phyloP scores from a whole-genome alignment of 1,140 invertebrate species.

The Octopus bimaculoides region DNA sequence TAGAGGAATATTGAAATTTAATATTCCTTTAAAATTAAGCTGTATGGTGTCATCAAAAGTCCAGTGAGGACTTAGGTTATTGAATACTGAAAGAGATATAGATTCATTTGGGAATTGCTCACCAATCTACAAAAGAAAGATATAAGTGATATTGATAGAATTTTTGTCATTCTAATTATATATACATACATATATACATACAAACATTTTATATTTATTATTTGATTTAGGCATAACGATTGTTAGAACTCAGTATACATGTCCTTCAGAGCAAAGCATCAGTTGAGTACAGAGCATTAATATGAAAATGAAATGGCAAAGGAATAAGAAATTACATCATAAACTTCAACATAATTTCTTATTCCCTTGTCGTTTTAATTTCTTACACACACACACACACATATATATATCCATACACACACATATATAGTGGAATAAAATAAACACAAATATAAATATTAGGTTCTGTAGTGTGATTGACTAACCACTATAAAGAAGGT shows the following conservation, averaged over 20 bases:
- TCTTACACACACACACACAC: too few species aligned
- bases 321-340: too few species aligned
- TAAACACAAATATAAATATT: too few species aligned
- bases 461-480: too few species aligned
- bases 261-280: too few species aligned
- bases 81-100: background rate
- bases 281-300: too few species aligned
- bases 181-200: background rate
- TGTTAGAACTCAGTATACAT: background rate
- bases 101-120: background rate
- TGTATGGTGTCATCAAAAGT: background rate
- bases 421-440: too few species aligned
- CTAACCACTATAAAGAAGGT: too few species aligned
- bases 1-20: background rate
- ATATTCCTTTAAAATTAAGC: background rate
- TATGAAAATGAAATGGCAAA: too few species aligned
- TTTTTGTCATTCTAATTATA: background rate
- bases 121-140: background rate
- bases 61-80: background rate
- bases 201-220: background rate
- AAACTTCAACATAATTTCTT: too few species aligned
- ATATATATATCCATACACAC: too few species aligned
- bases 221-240: background rate
- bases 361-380: too few species aligned
- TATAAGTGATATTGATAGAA: background rate